Conservation (phyloP, 1,140 invertebrate species). For the Limonius californicus region DNA sequence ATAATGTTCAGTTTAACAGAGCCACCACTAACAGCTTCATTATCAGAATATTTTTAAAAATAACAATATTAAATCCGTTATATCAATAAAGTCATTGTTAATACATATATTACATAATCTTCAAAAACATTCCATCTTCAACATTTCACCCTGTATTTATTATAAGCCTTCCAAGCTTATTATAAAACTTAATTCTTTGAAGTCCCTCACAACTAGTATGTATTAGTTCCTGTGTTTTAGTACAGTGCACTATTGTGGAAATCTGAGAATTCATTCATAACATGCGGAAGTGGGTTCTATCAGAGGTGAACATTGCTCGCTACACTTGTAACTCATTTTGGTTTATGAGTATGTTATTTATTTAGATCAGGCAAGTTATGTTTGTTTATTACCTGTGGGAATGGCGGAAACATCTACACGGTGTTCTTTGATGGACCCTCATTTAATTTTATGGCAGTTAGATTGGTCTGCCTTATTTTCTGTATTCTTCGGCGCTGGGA, state of each 20-base stretch:
- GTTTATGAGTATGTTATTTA: slow-evolving; percentile 26
- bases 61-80: too few species aligned
- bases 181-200: too few species aligned
- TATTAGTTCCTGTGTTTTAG: background rate
- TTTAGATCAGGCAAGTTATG: slow-evolving; percentile 26
- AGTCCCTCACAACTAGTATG: too few species aligned
- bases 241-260: background rate
- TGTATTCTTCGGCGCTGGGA: background rate
- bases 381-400: slow-evolving; percentile 36
- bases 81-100: too few species aligned
- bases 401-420: slow-evolving; percentile 20
- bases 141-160: too few species aligned
- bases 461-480: background rate
- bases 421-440: slow-evolving; percentile 23
- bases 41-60: too few species aligned
- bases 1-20: too few species aligned
- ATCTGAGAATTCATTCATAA: slow-evolving; percentile 7
- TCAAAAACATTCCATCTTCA: too few species aligned
- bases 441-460: slow-evolving; percentile 25
- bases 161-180: too few species aligned
- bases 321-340: slow-evolving; percentile 21
- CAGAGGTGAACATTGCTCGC: background rate
- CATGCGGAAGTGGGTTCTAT: background rate
- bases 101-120: too few species aligned
- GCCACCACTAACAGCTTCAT: too few species aligned